Evolutionary conservation across 2,797 vertebrate species (phyloP).

Genomic region (Antrozous pallidus): DNA sequence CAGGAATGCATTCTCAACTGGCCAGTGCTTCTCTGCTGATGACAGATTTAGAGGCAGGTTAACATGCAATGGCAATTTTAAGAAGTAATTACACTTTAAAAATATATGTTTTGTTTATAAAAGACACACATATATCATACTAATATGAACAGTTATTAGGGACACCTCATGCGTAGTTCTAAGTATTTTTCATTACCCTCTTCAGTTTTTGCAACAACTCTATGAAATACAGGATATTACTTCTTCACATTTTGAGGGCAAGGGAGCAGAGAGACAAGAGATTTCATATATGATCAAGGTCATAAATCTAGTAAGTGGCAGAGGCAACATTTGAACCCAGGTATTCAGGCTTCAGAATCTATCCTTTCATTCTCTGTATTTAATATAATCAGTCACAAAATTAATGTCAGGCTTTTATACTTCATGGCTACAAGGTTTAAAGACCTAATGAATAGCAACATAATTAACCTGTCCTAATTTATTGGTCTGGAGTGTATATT

Average conservation of each 20-base stretch:
- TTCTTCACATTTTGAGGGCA: neutral
- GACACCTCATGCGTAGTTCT: neutral
- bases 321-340: neutral
- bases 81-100: neutral
- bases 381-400: slow-evolving; percentile 13
- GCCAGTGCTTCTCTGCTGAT: neutral
- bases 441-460: neutral
- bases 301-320: neutral
- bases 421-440: neutral
- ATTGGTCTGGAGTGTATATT: neutral
- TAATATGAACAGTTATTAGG: neutral
- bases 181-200: neutral
- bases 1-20: neutral
- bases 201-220: neutral
- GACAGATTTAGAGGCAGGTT: slow-evolving; percentile 5
- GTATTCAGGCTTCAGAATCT: neutral
- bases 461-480: neutral
- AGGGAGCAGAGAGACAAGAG: neutral
- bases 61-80: neutral
- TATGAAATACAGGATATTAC: neutral
- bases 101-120: slow-evolving; percentile 34
- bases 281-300: neutral
- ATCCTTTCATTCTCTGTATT: neutral
- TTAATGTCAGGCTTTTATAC: neutral
- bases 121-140: neutral